phyloP scores from a whole-genome alignment of 2,113 vertebrate species.

The Sceloporus tristichus region DNA sequence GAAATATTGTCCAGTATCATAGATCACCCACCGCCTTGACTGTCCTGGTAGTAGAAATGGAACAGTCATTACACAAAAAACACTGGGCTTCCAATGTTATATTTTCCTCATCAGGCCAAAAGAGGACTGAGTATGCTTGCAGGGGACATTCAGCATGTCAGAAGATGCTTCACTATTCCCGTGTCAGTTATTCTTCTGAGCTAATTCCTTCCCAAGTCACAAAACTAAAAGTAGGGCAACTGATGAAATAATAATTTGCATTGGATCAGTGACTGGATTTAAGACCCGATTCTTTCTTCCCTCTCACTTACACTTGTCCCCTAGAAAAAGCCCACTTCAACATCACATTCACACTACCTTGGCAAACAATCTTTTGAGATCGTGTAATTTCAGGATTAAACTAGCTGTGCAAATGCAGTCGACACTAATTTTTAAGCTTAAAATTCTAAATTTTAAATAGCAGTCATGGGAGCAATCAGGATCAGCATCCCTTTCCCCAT shows the following conservation, averaged over 20 bases:
- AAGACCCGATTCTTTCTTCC: neutral
- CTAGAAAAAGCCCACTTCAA: too few relatives aligned
- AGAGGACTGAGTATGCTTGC: neutral
- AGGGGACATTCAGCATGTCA: neutral
- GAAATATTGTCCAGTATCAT: slow-evolving; percentile 3
- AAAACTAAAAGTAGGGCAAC: too few relatives aligned
- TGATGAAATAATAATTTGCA: too few relatives aligned
- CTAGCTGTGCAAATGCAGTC: too few relatives aligned
- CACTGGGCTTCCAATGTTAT: too few relatives aligned
- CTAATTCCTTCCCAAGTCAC: neutral
- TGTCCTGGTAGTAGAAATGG: neutral
- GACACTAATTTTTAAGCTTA: too few relatives aligned
- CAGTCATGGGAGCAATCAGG: too few relatives aligned
- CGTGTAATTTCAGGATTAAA: too few relatives aligned
- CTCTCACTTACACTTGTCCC: neutral
- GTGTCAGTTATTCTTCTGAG: neutral
- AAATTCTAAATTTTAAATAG: too few relatives aligned
- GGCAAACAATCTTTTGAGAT: too few relatives aligned
- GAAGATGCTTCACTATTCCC: neutral
- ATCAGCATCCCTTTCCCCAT: too few relatives aligned
- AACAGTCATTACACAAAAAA: neutral
- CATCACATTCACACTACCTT: too few relatives aligned
- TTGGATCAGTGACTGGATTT: neutral
- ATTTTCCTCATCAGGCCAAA: neutral
- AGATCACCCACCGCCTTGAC: neutral